These are phyloP conservation scores for Gymnoscopelus braueri DNA, from an alignment of 2,797 vertebrate species.

Conservation along the genomic window DNA sequence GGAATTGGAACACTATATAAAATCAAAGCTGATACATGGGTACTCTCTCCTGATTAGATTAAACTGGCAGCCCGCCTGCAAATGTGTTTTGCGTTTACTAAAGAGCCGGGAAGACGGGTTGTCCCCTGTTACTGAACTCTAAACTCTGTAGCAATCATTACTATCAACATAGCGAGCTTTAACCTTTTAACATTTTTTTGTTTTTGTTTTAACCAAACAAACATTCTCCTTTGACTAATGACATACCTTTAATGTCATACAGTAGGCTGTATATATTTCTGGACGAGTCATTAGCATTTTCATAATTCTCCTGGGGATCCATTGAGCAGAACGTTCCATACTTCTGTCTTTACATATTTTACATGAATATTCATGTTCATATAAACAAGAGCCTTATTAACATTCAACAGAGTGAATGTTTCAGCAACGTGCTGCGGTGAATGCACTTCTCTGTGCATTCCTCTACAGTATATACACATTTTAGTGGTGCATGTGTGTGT, in stretches of 20 bases:
- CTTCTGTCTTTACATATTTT: conserved; percentile 57
- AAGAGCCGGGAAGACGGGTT: too few relatives aligned
- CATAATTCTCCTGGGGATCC: conserved; percentile 49
- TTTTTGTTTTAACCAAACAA: too few relatives aligned
- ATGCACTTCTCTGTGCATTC: conserved; percentile 14
- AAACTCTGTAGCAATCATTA: too few relatives aligned
- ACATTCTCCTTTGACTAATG: too few relatives aligned
- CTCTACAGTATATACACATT: conserved; percentile 31
- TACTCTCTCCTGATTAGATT: too few relatives aligned
- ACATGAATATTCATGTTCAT: conserved; percentile 67
- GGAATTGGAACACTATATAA: too few relatives aligned
- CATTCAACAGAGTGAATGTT: conserved; percentile 54
- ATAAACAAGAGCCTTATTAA: conserved; percentile 52
- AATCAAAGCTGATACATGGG: too few relatives aligned
- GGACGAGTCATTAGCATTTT: conserved; percentile 64
- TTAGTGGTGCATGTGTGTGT: conserved; percentile 13
- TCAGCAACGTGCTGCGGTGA: conserved; percentile 48
- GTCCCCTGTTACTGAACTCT: too few relatives aligned
- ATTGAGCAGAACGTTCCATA: conserved; percentile 34
- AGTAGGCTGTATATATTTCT: conserved; percentile 56
- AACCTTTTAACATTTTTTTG: too few relatives aligned
- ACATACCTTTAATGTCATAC: conserved; percentile 57
- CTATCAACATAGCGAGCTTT: too few relatives aligned
- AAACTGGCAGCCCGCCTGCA: too few relatives aligned
- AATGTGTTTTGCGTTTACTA: too few relatives aligned